Evolutionary conservation across 2,113 vertebrate genomes (phyloP).

Genomic region (Chaetura pelagica): DNA sequence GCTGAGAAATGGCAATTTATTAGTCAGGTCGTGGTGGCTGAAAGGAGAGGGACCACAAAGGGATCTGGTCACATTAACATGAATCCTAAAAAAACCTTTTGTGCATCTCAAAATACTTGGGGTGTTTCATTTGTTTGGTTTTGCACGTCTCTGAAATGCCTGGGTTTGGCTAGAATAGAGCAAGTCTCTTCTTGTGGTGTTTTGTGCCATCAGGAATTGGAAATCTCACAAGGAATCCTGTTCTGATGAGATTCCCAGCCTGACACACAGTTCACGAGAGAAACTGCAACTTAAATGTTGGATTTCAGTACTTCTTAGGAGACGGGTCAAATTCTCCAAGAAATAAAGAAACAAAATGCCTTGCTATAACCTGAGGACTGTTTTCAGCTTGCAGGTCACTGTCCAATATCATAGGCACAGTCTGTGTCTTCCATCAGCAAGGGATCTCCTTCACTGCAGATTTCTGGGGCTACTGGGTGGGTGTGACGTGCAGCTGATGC

Average conservation of each 20-base stretch:
- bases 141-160: fast-evolving
- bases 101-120: background rate
- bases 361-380: background rate
- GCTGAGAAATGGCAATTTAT: background rate
- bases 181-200: conserved; percentile 2
- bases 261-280: fast-evolving
- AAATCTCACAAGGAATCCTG: conserved; percentile 11
- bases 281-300: background rate
- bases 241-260: conserved; percentile 6
- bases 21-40: background rate
- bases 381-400: background rate
- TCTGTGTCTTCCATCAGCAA: background rate
- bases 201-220: background rate
- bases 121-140: background rate
- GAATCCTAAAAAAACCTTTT: background rate
- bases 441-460: background rate
- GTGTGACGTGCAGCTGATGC: background rate
- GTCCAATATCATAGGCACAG: background rate
- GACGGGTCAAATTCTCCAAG: background rate
- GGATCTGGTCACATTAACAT: background rate
- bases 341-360: background rate
- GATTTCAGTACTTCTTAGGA: background rate
- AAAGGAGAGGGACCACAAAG: background rate
- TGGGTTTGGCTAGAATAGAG: background rate
- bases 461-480: background rate